Evolutionary conservation across 2,888 invertebrate species (phyloP).

Genomic region (Pristionchus fissidentatus): DNA sequence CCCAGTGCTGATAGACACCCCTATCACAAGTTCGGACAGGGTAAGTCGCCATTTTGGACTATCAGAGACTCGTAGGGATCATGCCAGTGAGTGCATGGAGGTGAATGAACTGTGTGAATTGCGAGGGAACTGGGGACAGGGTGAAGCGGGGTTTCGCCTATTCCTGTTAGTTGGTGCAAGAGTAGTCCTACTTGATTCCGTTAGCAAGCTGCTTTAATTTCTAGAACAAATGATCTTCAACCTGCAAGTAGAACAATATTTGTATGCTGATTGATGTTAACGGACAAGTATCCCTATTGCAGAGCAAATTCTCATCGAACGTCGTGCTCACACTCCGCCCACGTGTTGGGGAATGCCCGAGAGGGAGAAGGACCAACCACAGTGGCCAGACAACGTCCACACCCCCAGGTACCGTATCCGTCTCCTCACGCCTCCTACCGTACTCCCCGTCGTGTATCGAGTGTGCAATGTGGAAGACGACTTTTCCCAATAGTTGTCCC

Average conservation of each 20-base stretch:
- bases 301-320: conserved; percentile 71
- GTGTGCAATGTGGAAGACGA: not conserved
- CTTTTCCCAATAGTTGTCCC: not conserved
- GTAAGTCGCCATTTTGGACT: conserved; percentile 42
- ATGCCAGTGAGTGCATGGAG: no score
- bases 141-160: no score
- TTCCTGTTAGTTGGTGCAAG: no score
- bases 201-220: no score
- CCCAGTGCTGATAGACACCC: conserved; percentile 51
- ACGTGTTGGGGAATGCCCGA: conserved; percentile 66
- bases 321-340: conserved; percentile 72
- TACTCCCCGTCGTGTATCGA: not conserved
- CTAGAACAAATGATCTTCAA: no score
- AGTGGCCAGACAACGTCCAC: conserved; percentile 56
- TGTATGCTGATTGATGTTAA: not conserved
- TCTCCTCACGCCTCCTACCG: not conserved
- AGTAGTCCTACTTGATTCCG: no score
- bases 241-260: no score
- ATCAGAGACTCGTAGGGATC: no score
- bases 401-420: conserved; percentile 12
- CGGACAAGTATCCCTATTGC: conserved; percentile 22
- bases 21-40: conserved; percentile 69
- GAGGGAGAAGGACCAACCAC: not conserved
- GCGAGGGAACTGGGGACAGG: no score
- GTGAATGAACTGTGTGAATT: no score